phyloP scores from a whole-genome alignment of 1,140 invertebrate species.

The Drosophila pseudoobscura region DNA sequence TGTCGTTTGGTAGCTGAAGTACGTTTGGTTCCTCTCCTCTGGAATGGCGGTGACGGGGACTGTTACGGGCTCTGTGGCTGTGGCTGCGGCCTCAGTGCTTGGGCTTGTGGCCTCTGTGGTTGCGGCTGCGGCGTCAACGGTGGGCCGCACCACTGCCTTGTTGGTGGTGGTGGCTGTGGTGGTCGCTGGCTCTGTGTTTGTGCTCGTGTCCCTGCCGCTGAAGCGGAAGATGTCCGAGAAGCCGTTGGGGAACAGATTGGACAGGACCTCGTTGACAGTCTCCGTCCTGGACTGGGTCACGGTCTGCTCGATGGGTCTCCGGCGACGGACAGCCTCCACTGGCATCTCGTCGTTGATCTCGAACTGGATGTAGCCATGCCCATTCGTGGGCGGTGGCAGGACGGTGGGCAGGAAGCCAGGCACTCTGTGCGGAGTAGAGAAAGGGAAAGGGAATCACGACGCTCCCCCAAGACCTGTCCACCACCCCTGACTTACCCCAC shows the following conservation, averaged over 20 bases:
- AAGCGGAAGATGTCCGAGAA: conserved; percentile 79
- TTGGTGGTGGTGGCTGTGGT: conserved; percentile 43
- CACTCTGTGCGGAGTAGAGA: conserved; percentile 8
- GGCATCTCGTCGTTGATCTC: conserved; percentile 61
- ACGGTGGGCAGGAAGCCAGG: conserved; percentile 52
- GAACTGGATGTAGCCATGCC: conserved; percentile 75
- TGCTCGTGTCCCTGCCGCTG: conserved; percentile 51
- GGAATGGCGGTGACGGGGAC: not conserved
- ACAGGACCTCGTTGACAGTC: conserved; percentile 74
- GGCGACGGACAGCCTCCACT: conserved; percentile 12
- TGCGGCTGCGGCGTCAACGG: conserved; percentile 9
- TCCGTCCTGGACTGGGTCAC: conserved; percentile 42
- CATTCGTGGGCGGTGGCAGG: conserved; percentile 44
- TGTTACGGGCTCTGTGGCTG: too few relatives aligned
- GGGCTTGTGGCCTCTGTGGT: conserved; percentile 4
- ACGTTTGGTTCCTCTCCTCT: conserved; percentile 44
- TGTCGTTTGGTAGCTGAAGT: conserved; percentile 66
- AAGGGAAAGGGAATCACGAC: not conserved
- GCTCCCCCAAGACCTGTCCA: not conserved
- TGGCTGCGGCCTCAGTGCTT: not conserved
- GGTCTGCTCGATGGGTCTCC: conserved; percentile 29
- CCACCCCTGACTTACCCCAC: conserved; percentile 45
- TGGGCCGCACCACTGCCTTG: conserved; percentile 23
- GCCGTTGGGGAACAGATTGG: conserved; percentile 75
- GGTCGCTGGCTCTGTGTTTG: conserved; percentile 25